These are phyloP conservation scores for Drosophila navojoa DNA, from an alignment of 1,140 invertebrate genomes.

Conservation along the genomic window DNA sequence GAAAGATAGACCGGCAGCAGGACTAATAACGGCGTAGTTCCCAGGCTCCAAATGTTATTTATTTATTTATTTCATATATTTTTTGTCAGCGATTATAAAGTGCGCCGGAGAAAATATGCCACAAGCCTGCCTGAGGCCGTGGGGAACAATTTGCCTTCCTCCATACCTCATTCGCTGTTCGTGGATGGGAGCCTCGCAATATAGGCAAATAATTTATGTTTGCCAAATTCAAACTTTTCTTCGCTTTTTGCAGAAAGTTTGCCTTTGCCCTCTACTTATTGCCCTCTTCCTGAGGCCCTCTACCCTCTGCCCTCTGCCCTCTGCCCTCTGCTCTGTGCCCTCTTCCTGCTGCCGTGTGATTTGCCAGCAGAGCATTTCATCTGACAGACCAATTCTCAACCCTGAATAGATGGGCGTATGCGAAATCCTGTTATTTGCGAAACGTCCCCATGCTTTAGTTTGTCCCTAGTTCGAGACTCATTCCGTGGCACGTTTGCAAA, in stretches of 20 bases:
- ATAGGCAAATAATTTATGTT: constrained; percentile 65
- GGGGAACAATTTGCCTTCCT: constrained; percentile 26
- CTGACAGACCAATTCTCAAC: constrained; percentile 16
- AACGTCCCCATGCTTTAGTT: neutral
- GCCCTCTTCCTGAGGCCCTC: too few relatives aligned
- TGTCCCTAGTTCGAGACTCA: constrained; percentile 50
- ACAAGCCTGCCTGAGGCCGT: constrained; percentile 48
- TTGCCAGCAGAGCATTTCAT: constrained; percentile 54
- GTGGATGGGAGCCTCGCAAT: constrained; percentile 13
- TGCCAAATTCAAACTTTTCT: constrained; percentile 79
- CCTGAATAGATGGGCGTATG: constrained; percentile 66
- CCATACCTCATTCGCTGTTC: neutral
- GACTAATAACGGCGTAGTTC: constrained; percentile 45
- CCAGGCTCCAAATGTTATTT: constrained; percentile 54
- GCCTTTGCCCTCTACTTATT: constrained; percentile 22
- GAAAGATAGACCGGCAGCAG: constrained; percentile 15
- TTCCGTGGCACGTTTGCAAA: constrained; percentile 82
- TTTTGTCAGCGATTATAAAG: constrained; percentile 65
- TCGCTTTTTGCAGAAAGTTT: constrained; percentile 59
- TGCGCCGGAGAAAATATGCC: constrained; percentile 36
- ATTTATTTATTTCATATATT: constrained; percentile 80
- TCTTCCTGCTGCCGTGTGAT: constrained; percentile 19
- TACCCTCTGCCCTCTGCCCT: constrained; percentile 1
- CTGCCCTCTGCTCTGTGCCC: neutral
- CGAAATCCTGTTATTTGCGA: constrained; percentile 55